Base-by-base conservation (phyloP, 2,888 invertebrate species). In the Octodonta nipae region DNA sequence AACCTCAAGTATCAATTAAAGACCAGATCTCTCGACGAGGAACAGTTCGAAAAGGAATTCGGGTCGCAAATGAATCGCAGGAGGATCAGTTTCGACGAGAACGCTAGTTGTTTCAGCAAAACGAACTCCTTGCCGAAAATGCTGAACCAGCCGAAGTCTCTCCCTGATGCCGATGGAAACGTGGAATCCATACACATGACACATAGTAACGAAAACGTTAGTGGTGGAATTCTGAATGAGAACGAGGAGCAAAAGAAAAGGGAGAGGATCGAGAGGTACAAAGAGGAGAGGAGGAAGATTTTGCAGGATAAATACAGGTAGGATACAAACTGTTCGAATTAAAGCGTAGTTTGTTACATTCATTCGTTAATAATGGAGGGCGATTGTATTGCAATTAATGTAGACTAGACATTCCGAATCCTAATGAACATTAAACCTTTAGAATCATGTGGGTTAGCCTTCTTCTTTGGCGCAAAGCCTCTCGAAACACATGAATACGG, bases 241-340 rank as follows among this genome's bases (percentile, higher is more conserved):
- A 50, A 55, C n/a, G 52, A 55, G 33, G 55, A 55, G 26, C 52
- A 53, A 35, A 58, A 78, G 13, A 79, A 81, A 48, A 65, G 88
- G 28, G 87, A 88, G 52, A 64, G 88, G 27, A 86, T 89, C 42
- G 87, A 89, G 59, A 80, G 82, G 55, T 89, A 88, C 56, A 89
- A 89, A 62, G 86, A 88, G 54, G 88, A 89, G 53, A 65, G 88
- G n/a, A 67, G 89, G 30, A 79, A 77, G 45, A 83, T 85, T 50
- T 61, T 88, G 8, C 71, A 86, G 27, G 86, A 88, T 53, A 87
- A 86, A 56, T 87, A 86, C 55, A 46, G 51, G 51, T 52, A 15
- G 43, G 43, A 26, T 14, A 10, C 3, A 26, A 26, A n/a, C n/a
- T n/a, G n/a, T n/a, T n/a, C n/a, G n/a, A n/a, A n/a, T n/a, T n/a